Evolutionary conservation across 2,888 invertebrate genomes (phyloP).

Genomic region (Microplitis deprimator): DNA sequence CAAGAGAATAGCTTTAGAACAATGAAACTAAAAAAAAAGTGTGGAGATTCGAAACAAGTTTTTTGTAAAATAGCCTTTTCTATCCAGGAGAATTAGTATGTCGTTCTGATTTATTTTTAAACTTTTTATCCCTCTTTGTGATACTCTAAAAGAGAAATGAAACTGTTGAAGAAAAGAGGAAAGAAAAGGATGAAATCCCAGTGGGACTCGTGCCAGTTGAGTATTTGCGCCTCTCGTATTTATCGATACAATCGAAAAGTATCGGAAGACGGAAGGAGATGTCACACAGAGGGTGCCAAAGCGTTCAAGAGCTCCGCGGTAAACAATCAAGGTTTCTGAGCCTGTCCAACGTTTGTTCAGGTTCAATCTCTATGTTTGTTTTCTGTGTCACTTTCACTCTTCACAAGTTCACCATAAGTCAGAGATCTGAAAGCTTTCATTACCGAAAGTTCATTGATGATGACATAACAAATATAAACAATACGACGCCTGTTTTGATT

Average conservation of each 20-base stretch:
- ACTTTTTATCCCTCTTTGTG: conserved; percentile 31
- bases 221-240: conserved; percentile 28
- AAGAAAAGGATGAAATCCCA: conserved; percentile 18
- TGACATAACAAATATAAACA: background rate
- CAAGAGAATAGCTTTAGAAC: conserved; percentile 37
- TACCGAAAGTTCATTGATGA: background rate
- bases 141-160: background rate
- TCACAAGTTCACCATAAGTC: background rate
- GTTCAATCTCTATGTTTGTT: conserved; percentile 32
- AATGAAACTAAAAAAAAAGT: conserved; percentile 30
- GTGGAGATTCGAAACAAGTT: conserved; percentile 13
- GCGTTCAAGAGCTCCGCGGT: conserved; percentile 9
- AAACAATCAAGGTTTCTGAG: conserved; percentile 29
- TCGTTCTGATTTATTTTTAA: conserved; percentile 39
- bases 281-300: conserved; percentile 16
- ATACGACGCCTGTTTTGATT: background rate
- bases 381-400: background rate
- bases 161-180: conserved; percentile 3
- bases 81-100: conserved; percentile 39
- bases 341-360: conserved; percentile 11
- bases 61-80: conserved; percentile 29
- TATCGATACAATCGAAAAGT: conserved; percentile 35
- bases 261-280: conserved; percentile 21
- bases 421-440: background rate
- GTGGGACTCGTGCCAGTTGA: conserved; percentile 35